phyloP scores from a whole-genome alignment of 2,113 vertebrate genomes.

The Hyla sarda region DNA sequence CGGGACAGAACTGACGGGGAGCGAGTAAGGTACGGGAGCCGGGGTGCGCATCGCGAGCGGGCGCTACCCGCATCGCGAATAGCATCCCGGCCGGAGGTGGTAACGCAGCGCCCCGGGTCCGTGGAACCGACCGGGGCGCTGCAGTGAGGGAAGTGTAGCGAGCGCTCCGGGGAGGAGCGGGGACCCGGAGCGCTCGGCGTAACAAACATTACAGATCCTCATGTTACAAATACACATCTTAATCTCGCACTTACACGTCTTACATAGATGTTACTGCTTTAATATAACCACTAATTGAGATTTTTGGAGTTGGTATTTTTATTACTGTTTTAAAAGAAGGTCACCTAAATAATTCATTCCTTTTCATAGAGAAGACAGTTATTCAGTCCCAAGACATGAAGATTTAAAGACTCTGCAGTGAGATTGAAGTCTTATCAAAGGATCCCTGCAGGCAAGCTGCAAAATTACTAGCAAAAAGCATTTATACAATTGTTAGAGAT shows the following conservation, averaged over 20 bases:
- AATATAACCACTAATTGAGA: neutral
- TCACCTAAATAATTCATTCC: neutral
- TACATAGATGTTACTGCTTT: neutral
- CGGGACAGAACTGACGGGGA: no score
- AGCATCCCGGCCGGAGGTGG: no score
- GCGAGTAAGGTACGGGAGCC: no score
- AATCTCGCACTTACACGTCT: neutral
- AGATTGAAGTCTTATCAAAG: conserved; percentile 22
- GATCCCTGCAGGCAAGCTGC: neutral
- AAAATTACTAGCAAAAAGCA: neutral
- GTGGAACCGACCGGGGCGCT: no score
- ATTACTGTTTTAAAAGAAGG: neutral
- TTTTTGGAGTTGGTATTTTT: conserved; percentile 14
- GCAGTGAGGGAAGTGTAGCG: no score
- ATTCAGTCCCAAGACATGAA: conserved; percentile 6
- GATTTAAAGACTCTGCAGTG: conserved; percentile 10
- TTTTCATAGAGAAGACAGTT: neutral
- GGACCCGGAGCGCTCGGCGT: no score
- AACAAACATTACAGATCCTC: neutral
- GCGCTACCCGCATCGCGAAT: no score
- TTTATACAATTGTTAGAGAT: neutral
- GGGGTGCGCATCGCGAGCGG: no score
- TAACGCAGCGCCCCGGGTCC: no score
- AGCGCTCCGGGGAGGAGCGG: no score
- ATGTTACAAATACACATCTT: neutral